Evolutionary conservation across 2,797 vertebrate species (phyloP).

Genomic region (Cryptoprocta ferox): DNA sequence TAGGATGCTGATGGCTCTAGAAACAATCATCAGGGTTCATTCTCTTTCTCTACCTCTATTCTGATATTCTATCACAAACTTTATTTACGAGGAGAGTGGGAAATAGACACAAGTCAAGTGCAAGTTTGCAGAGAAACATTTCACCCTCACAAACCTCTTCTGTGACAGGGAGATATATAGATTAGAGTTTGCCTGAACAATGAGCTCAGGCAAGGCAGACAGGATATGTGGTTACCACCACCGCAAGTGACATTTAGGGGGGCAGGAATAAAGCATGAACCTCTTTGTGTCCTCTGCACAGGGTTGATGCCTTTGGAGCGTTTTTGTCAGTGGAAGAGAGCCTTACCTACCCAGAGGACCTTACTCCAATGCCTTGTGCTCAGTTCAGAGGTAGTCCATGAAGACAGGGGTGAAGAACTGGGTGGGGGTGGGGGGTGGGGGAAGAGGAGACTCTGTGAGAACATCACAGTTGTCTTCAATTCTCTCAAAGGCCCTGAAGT

Average conservation of each 20-base stretch:
- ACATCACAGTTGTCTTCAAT: not conserved
- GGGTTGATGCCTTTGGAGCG: not conserved
- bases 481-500: constrained; percentile 56
- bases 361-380: not conserved
- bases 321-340: not conserved
- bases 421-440: too few species aligned
- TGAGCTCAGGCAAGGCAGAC: not conserved
- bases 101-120: not conserved
- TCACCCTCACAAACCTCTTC: not conserved
- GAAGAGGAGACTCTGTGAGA: not conserved
- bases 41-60: constrained; percentile 22
- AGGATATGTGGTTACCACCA: not conserved
- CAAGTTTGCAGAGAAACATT: not conserved
- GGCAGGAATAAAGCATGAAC: not conserved
- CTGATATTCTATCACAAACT: not conserved
- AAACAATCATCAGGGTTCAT: constrained; percentile 38
- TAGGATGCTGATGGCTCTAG: constrained; percentile 70
- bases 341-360: not conserved
- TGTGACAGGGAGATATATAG: too few species aligned
- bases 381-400: not conserved
- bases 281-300: not conserved
- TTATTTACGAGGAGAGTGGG: not conserved
- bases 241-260: not conserved
- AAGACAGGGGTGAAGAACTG: not conserved
- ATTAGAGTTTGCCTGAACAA: not conserved